phyloP scores from a whole-genome alignment of 2,113 vertebrate genomes.

The Varanus komodoensis region DNA sequence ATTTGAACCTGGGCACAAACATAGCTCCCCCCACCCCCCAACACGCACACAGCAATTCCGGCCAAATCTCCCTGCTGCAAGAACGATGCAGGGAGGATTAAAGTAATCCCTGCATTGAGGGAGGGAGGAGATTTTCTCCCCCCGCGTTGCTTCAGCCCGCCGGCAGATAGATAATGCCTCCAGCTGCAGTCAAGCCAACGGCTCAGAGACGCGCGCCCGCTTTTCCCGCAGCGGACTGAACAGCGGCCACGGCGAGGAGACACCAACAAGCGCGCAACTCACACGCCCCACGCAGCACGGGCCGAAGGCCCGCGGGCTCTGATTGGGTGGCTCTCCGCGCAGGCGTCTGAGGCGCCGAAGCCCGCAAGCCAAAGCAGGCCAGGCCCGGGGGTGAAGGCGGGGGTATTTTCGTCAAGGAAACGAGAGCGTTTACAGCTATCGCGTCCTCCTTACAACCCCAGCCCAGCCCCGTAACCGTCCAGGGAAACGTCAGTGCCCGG shows the following conservation, averaged over 20 bases:
- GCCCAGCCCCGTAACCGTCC: constrained; percentile 5
- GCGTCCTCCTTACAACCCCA: not conserved
- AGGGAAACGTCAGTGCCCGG: constrained; percentile 35
- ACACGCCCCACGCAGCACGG: not conserved
- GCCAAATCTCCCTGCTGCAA: too few species aligned
- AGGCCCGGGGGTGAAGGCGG: not conserved
- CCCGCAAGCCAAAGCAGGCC: not conserved
- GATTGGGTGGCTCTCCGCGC: constrained; percentile 64
- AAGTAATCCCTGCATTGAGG: not conserved
- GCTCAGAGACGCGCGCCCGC: not conserved
- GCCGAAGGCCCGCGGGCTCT: not conserved
- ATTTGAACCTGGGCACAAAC: not conserved
- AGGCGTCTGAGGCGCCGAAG: constrained; percentile 58
- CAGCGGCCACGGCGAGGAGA: not conserved
- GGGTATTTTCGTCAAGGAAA: constrained; percentile 47
- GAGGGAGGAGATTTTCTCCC: too few species aligned
- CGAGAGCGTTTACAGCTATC: constrained; percentile 37
- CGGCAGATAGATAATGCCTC: too few species aligned
- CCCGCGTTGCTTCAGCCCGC: accelerated
- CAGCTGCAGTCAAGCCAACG: too few species aligned
- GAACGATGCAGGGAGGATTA: not conserved
- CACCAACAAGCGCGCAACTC: too few species aligned
- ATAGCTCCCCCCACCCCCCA: too few species aligned
- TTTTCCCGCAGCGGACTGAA: too few species aligned
- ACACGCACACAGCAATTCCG: too few species aligned